A percentile compares a stretch with the other conserved stretches of the same genome.
Evolutionary conservation across 1,140 invertebrate genomes (phyloP).

Genomic region (Drosophila watanabei): DNA sequence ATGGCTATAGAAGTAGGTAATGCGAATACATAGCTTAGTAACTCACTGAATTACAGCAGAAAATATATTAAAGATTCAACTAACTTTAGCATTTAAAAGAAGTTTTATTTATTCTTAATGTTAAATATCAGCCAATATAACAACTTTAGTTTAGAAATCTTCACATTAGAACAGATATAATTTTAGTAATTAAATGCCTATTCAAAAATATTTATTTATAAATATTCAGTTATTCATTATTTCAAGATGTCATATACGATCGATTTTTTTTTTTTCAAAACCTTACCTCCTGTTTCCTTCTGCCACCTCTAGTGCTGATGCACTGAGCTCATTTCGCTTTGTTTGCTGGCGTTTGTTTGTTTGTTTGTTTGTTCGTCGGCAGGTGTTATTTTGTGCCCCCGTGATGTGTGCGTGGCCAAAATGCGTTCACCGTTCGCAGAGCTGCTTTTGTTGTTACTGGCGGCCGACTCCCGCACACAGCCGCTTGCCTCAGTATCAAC

Average conservation of each 20-base stretch:
- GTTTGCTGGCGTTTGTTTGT: constrained; percentile 76
- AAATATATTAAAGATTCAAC: neutral
- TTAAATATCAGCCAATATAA: neutral
- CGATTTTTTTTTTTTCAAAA: neutral
- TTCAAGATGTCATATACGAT: neutral
- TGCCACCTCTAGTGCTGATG: constrained; percentile 38
- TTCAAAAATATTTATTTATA: neutral
- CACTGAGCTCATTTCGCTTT: constrained; percentile 68
- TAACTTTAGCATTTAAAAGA: neutral
- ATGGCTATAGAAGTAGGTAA: neutral
- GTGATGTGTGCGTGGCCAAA: constrained; percentile 72
- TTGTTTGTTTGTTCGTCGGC: constrained; percentile 77
- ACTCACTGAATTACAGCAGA: neutral
- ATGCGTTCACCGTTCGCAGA: constrained; percentile 62
- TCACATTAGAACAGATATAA: neutral
- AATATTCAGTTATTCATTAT: neutral
- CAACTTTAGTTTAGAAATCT: neutral
- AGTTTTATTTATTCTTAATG: neutral
- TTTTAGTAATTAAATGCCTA: neutral
- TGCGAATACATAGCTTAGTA: no score
- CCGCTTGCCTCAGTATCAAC: constrained; percentile 35
- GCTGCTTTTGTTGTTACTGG: constrained; percentile 65
- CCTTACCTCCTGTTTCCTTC: neutral
- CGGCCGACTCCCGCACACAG: constrained; percentile 18
- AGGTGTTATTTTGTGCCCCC: constrained; percentile 79